Percentiles rank a stretch among this genome's conserved stretches.
phyloP scores from a whole-genome alignment of 1,140 invertebrate species.

The Drosophila arawakana region DNA sequence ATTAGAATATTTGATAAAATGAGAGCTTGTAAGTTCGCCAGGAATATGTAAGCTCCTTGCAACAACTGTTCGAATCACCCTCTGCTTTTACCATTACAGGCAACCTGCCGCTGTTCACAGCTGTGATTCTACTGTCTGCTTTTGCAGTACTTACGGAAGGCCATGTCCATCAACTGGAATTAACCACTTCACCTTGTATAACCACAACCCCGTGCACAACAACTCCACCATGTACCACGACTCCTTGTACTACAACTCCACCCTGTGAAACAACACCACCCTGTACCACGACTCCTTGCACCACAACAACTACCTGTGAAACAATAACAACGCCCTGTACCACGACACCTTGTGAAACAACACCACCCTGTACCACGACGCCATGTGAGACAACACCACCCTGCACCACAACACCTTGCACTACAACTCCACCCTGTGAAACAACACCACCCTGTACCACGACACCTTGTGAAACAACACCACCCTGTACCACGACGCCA shows the following conservation, averaged over 20 bases:
- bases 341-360: neutral
- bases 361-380: slow-evolving; percentile 15
- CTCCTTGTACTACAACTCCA: neutral
- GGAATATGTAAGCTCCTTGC: neutral
- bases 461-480: slow-evolving; percentile 10
- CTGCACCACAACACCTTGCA: slow-evolving; percentile 2
- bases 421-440: neutral
- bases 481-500: neutral
- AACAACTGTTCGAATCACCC: neutral
- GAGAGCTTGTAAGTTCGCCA: slow-evolving; percentile 57
- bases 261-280: neutral
- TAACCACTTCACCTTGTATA: neutral
- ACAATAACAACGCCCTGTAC: neutral
- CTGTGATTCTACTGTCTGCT: slow-evolving; percentile 44
- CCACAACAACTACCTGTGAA: neutral
- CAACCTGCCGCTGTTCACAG: slow-evolving; percentile 47
- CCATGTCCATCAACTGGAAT: neutral
- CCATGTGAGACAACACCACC: neutral
- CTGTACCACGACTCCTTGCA: neutral
- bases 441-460: slow-evolving; percentile 3
- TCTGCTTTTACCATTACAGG: slow-evolving; percentile 15
- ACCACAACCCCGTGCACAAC: neutral
- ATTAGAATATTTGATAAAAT: slow-evolving; percentile 28
- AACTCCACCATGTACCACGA: neutral
- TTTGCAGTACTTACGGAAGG: slow-evolving; percentile 5